phyloP scores from a whole-genome alignment of 2,888 invertebrate genomes.

The Tetragonula carbonaria region DNA sequence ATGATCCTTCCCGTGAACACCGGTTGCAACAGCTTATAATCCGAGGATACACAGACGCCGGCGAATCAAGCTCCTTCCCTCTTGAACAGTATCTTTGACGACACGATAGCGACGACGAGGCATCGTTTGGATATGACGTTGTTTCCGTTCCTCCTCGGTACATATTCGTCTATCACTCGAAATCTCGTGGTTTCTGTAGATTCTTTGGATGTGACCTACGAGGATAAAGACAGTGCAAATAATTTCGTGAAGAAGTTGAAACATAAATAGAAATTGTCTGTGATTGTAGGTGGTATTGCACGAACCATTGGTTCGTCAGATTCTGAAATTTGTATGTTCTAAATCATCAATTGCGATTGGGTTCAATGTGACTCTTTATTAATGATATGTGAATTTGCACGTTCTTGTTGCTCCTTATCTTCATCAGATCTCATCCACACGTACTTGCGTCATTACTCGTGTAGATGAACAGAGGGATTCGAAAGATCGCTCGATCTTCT shows the following conservation, averaged over 20 bases:
- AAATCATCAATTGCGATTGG: background rate
- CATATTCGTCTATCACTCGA: too few relatives aligned
- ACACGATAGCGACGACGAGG: too few relatives aligned
- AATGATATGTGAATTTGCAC: background rate
- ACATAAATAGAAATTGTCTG: too few relatives aligned
- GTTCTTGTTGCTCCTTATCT: background rate
- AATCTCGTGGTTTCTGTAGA: too few relatives aligned
- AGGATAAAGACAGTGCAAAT: too few relatives aligned
- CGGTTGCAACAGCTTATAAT: slow-evolving; percentile 78
- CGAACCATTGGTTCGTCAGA: background rate
- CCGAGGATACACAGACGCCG: slow-evolving; percentile 72
- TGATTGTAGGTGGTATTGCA: background rate
- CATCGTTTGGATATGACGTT: background rate
- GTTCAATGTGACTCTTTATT: background rate
- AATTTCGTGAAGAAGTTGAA: too few relatives aligned
- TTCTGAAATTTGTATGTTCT: background rate
- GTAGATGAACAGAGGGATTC: too few relatives aligned
- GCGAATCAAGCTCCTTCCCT: slow-evolving; percentile 34
- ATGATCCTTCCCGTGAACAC: slow-evolving; percentile 75
- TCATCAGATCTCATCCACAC: background rate
- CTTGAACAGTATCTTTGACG: background rate
- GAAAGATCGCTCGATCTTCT: too few relatives aligned
- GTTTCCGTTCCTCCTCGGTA: slow-evolving; percentile 5
- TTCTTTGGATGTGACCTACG: too few relatives aligned
- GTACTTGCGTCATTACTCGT: too few relatives aligned